Evolutionary conservation across 2,113 vertebrate genomes (phyloP).

Genomic region (Chlorodrepanis virens): DNA sequence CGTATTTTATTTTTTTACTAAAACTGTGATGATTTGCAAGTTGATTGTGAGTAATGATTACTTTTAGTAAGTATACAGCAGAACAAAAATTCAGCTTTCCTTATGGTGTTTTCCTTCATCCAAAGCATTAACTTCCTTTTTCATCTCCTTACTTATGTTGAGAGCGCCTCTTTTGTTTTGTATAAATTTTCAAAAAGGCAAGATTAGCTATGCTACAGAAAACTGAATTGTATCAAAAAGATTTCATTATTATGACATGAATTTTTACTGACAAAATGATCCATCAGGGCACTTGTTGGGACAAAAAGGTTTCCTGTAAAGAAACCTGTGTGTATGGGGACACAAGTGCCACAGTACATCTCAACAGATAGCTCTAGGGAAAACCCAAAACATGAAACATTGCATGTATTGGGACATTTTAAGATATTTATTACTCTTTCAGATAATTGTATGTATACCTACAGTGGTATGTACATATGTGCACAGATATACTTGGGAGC

Average conservation of each 20-base stretch:
- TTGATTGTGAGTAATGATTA: not conserved
- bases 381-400: not conserved
- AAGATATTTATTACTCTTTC: not conserved
- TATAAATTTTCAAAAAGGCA: not conserved
- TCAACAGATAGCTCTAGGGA: not conserved
- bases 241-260: not conserved
- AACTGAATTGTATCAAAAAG: not conserved
- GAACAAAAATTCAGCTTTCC: not conserved
- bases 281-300: not conserved
- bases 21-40: not conserved
- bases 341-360: rapidly evolving
- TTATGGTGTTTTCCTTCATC: not conserved
- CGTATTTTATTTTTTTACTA: not conserved
- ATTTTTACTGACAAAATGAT: not conserved
- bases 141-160: not conserved
- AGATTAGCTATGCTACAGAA: not conserved
- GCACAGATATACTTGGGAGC: not conserved
- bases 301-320: not conserved
- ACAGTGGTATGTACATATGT: not conserved
- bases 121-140: not conserved
- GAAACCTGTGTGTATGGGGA: not conserved
- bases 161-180: not conserved
- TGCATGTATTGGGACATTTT: not conserved
- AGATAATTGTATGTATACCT: not conserved
- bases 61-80: not conserved